A percentile compares a stretch with the other conserved stretches of the same genome.
These are phyloP conservation scores for Hyperoplus immaculatus DNA, from an alignment of 2,797 vertebrate genomes.

Conservation along the genomic window DNA sequence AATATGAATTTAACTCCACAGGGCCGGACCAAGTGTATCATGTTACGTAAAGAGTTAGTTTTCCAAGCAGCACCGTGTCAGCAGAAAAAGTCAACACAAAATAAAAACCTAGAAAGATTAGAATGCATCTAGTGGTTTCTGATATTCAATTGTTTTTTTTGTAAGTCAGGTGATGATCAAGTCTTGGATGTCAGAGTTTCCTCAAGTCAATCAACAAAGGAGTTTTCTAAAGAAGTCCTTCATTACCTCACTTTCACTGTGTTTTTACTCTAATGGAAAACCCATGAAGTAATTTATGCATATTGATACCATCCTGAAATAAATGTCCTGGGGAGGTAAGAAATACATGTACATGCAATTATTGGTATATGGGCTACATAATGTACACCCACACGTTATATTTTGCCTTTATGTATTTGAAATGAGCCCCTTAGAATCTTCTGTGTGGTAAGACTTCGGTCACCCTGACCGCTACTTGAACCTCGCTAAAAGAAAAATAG, in stretches of 20 bases:
- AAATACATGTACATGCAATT: conserved; percentile 16
- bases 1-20: background rate
- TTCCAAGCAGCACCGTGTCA: background rate
- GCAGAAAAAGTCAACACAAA: background rate
- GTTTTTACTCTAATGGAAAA: background rate
- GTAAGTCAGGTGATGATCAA: background rate
- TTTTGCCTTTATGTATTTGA: conserved; percentile 7
- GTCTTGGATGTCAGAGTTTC: background rate
- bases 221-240: background rate
- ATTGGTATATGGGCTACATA: conserved; percentile 10
- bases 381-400: background rate
- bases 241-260: background rate
- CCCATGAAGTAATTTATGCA: background rate
- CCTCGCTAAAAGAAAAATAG: conserved; percentile 48
- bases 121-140: background rate
- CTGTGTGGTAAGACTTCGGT: conserved; percentile 25
- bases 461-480: conserved; percentile 54
- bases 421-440: conserved; percentile 20
- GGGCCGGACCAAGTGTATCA: background rate
- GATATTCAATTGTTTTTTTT: background rate
- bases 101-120: background rate
- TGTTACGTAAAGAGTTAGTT: background rate
- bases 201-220: background rate
- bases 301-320: background rate
- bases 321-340: background rate